Evolutionary conservation across 2,797 vertebrate genomes (phyloP).

Genomic region (Helicolenus hilgendorfi): DNA sequence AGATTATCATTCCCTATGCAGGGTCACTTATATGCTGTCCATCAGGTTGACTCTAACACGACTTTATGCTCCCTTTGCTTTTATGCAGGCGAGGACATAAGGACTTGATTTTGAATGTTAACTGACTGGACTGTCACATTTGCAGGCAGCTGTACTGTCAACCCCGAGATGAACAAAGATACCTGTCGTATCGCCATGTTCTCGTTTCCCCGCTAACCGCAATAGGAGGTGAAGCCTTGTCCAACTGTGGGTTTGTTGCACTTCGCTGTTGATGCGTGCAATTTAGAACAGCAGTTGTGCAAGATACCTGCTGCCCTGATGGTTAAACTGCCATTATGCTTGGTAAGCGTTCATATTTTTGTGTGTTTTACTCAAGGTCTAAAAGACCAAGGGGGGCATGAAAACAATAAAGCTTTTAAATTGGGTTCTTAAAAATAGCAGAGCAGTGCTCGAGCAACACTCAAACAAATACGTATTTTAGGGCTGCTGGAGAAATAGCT

Average conservation of each 20-base stretch:
- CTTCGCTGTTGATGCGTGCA: constrained; percentile 46
- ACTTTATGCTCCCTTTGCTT: constrained; percentile 18
- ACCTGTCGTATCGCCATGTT: constrained; percentile 82
- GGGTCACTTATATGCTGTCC: constrained; percentile 1
- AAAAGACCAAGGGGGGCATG: neutral
- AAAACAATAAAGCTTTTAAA: constrained; percentile 11
- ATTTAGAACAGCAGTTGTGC: constrained; percentile 4
- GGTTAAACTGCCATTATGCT: constrained; percentile 22
- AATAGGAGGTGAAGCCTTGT: constrained; percentile 85
- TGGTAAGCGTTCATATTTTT: constrained; percentile 13
- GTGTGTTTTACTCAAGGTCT: neutral
- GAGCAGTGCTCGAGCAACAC: neutral
- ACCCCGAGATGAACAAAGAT: constrained; percentile 78
- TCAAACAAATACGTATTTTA: neutral
- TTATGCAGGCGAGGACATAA: neutral
- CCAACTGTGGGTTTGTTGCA: constrained; percentile 54
- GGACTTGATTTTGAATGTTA: constrained; percentile 68
- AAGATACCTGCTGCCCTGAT: constrained; percentile 56
- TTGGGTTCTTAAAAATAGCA: neutral
- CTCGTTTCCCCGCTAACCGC: constrained; percentile 57
- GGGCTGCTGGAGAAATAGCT: neutral
- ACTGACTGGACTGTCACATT: constrained; percentile 79
- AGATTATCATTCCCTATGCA: neutral
- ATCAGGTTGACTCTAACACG: constrained; percentile 15
- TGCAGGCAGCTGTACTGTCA: constrained; percentile 63